Evolutionary conservation across 2,888 invertebrate genomes (phyloP).

Genomic region (Odontomyia ornata): DNA sequence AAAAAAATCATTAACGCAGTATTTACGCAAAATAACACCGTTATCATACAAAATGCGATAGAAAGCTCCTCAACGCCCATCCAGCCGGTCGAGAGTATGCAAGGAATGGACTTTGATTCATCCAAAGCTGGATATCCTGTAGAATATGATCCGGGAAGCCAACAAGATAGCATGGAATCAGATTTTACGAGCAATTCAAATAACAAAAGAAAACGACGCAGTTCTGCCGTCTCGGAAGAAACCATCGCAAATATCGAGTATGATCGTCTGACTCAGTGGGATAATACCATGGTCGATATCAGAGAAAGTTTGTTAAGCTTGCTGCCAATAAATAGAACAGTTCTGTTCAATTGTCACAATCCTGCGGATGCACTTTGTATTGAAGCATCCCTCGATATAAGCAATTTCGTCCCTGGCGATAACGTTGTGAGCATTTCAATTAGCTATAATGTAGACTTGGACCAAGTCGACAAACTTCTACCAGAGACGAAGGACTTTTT

Average conservation of each 20-base stretch:
- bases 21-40: constrained; percentile 59
- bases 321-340: constrained; percentile 62
- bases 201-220: not conserved
- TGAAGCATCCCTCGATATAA: constrained; percentile 59
- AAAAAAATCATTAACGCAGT: constrained; percentile 57
- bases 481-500: constrained; percentile 63
- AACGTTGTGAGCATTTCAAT: constrained; percentile 58
- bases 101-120: constrained; percentile 50
- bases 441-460: constrained; percentile 59
- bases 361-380: constrained; percentile 59
- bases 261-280: constrained; percentile 57
- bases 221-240: not conserved
- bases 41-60: constrained; percentile 58
- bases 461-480: constrained; percentile 61
- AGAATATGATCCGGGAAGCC: constrained; percentile 45
- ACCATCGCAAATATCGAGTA: constrained; percentile 56
- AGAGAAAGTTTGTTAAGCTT: constrained; percentile 59
- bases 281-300: constrained; percentile 56
- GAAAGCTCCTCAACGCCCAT: constrained; percentile 53
- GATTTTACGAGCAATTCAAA: not conserved
- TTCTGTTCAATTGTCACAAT: constrained; percentile 62
- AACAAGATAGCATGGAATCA: constrained; percentile 8
- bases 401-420: constrained; percentile 57
- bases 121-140: constrained; percentile 48
- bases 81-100: constrained; percentile 46